Evolutionary conservation across 2,113 vertebrate species (phyloP).

Genomic region (Uropsilus gracilis): DNA sequence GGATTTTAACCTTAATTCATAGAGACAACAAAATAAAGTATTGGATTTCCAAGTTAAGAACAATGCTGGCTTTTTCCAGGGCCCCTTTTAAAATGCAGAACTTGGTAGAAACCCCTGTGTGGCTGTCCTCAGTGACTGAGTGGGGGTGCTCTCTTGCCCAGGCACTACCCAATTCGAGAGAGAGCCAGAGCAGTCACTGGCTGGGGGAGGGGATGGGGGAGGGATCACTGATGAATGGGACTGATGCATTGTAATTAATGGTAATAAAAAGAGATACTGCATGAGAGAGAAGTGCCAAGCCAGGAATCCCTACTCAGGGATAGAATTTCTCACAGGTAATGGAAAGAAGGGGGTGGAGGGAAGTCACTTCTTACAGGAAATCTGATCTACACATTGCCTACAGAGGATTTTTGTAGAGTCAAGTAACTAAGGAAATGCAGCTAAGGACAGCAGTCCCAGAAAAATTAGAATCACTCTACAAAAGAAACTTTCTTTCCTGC

Average conservation of each 20-base stretch:
- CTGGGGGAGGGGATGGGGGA: neutral
- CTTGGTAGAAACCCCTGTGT: neutral
- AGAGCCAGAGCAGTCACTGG: constrained; percentile 18
- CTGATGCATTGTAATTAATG: constrained; percentile 69
- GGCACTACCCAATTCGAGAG: neutral
- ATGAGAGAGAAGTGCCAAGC: constrained; percentile 61
- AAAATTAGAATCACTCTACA: constrained; percentile 39
- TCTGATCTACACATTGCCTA: constrained; percentile 59
- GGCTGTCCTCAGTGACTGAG: neutral
- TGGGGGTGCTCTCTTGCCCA: constrained; percentile 13
- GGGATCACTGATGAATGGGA: constrained; percentile 46
- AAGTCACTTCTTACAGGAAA: constrained; percentile 72
- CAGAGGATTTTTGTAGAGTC: constrained; percentile 61
- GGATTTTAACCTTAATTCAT: constrained; percentile 65
- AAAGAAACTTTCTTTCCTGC: constrained; percentile 34
- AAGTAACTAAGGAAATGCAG: constrained; percentile 64
- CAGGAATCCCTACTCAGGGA: constrained; percentile 69
- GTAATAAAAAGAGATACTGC: constrained; percentile 73
- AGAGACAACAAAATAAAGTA: constrained; percentile 62
- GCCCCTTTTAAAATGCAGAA: constrained; percentile 58
- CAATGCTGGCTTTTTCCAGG: constrained; percentile 54
- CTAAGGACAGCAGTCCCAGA: constrained; percentile 41
- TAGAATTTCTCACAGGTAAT: constrained; percentile 78
- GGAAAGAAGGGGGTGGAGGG: constrained; percentile 34
- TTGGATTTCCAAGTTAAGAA: constrained; percentile 66